Base-by-base conservation (phyloP, 2,797 vertebrate species). In the Hafferia zeledoni region DNA sequence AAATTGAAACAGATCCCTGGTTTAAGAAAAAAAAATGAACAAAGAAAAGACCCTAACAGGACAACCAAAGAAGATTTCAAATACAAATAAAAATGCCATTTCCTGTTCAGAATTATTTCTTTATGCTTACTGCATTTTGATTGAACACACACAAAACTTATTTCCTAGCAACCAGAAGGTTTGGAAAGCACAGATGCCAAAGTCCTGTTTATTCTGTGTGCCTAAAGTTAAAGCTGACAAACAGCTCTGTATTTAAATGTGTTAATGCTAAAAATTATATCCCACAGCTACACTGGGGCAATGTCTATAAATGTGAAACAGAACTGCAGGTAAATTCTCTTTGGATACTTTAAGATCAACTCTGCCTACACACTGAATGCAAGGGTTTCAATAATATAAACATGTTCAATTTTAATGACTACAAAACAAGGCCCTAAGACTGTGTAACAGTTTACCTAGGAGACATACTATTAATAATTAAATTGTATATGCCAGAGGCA, bases 391-490 rank as follows among this genome's bases (percentile, higher is more conserved):
- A 98, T 98, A 98, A 98, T 98, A 99, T 98, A 98, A 99, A 98
- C 98, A 98, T 98, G 98, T 98, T 98, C 98, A 98, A 98, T 99
- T 99, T 98, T 98, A 98, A 98, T 98, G 98, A 98, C 98, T 98
- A 98, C 98, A 98, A 98, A 98, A 98, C 98, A 98, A 98, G 98
- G 98, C 98, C 98, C 98, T 98, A 98, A 98, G 98, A 98, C 98
- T 98, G 98, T 98, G 98, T 98, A 98, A 98, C 97, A 97, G 98
- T 98, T 98, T 98, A 99, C 99, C 98, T 99, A 98, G 98, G 99
- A 99, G 98, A 98, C 98, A 94, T 97, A 98, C 98, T 98, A 99
- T 99, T 99, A 99, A 99, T 99, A 99, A 99, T 99, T 99, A 98
- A 99, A 98, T 98, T 97, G 98, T 97, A 97, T 98, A 98, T 98